Conservation (phyloP, 2,888 invertebrate species). For the Melanargia galathea region DNA sequence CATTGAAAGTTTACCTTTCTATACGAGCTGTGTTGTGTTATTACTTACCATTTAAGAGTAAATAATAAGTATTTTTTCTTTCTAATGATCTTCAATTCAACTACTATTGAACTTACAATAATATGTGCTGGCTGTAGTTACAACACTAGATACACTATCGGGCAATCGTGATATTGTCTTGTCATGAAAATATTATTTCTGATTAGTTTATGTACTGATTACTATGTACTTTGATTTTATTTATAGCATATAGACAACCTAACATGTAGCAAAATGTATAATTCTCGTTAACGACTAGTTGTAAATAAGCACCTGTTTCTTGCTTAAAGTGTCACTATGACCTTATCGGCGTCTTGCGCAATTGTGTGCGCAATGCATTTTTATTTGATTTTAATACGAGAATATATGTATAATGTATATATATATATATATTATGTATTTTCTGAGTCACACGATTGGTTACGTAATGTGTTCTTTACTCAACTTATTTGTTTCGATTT, state of each 20-base stretch:
- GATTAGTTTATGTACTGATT: no score
- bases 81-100: background rate
- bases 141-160: background rate
- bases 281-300: conserved; percentile 8
- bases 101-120: background rate
- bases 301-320: conserved; percentile 11
- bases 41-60: no score
- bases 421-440: no score
- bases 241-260: background rate
- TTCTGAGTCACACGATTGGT: conserved; percentile 15
- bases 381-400: conserved; percentile 15
- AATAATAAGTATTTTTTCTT: no score
- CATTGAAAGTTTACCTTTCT: background rate
- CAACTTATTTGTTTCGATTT: background rate
- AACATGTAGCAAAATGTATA: conserved; percentile 5
- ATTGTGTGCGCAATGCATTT: conserved; percentile 15
- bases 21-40: no score
- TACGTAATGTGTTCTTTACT: conserved; percentile 11
- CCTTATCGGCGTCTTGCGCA: conserved; percentile 15
- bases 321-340: conserved; percentile 5
- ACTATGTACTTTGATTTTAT: conserved; percentile 6
- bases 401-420: no score
- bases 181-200: conserved; percentile 4
- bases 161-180: background rate
- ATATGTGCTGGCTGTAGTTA: background rate